Evolutionary conservation across 2,888 invertebrate species (phyloP), one percentile per base, ranked within the genome.

Genomic region (Agriopis aurantiaria): DNA sequence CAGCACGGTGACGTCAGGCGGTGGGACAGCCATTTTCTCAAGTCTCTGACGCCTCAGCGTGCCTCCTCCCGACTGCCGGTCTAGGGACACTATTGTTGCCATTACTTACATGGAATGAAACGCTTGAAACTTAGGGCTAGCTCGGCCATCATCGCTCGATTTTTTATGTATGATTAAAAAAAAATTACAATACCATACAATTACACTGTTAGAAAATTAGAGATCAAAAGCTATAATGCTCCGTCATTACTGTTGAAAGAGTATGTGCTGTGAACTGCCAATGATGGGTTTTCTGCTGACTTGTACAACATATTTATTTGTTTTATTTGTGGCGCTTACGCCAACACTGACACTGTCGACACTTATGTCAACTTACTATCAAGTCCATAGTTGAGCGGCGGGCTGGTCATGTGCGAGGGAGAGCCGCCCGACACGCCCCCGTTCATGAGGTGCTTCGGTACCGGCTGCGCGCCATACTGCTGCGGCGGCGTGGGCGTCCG

Each of bases 1-100:
- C 12, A 94, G 84, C 0, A 95, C 95, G 0, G 95, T 95, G 76
- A 95, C 95, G 87, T 93, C 95, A 55, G 94, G 95, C 0, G 94
- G 93, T 0, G 91, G 91, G 0, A 91, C 91, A 55, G 91, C 91
- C 92, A 93, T 91, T 75, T 93, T 93, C 75, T 94, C 94, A 43
- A 91, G 83, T 5, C 94, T 78, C 78, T 92, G 93, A 0, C 94
- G 82, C 46, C 93, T 78, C 72, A 94, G 78, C 3, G 94, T 94
- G 48, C 95, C 95, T 2, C 94, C 93, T 5, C 89, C 83, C 8
- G 94, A 91, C 76, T 91, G 93, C 48, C 94, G 80, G 72, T 94
- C 94, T 76, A 89, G 48, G 46, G 85, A 78, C 66, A 82, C 75
- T 80, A 62, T 68, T 48, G 46, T n/a, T 12, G 58, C 75, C 69